Evolutionary conservation across 1,140 invertebrate species (phyloP).

Genomic region (Drosophila trapezifrons): DNA sequence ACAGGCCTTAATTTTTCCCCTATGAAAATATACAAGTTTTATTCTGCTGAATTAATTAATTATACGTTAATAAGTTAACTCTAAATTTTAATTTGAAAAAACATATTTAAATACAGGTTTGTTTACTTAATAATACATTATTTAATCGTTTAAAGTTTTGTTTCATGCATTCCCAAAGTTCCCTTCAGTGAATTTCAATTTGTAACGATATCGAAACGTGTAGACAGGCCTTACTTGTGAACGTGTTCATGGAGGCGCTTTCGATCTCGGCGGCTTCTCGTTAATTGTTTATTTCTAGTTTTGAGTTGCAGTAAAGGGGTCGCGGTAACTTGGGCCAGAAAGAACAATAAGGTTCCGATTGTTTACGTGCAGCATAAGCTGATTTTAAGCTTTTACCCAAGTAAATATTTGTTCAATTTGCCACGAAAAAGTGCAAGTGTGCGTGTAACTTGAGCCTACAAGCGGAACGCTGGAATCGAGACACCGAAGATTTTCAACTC

Average conservation of each 20-base stretch:
- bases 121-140: too few species aligned
- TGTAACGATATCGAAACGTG: background rate
- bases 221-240: too few species aligned
- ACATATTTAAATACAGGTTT: too few species aligned
- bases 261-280: background rate
- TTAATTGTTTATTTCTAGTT: constrained; percentile 3
- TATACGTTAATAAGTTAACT: fast-evolving
- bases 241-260: too few species aligned
- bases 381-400: background rate
- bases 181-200: too few species aligned
- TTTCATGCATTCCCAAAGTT: background rate
- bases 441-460: background rate
- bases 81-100: too few species aligned
- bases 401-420: background rate
- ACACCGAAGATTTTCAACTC: background rate
- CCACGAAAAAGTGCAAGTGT: background rate
- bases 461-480: background rate
- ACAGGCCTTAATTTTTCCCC: background rate
- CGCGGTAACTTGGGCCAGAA: background rate
- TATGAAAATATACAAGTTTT: background rate
- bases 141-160: too few species aligned
- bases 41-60: background rate
- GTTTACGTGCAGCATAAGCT: constrained; percentile 1
- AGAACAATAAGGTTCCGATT: background rate
- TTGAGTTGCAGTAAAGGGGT: background rate